Conservation (phyloP, 2,113 vertebrate species). For the Heteronetta atricapilla region DNA sequence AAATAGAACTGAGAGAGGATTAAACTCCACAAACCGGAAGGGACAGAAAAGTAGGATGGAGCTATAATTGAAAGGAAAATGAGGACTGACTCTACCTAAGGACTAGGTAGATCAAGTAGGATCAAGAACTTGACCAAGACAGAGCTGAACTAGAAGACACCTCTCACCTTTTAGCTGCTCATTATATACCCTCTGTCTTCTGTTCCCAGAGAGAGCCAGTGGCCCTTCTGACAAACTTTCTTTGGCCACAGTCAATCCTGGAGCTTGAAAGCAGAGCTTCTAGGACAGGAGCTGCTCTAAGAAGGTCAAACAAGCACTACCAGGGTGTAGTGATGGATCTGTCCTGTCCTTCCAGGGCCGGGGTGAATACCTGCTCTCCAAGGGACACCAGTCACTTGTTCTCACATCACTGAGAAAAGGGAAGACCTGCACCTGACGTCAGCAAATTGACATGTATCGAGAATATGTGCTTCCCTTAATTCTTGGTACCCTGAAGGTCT, state of each 20-base stretch:
- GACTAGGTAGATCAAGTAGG: neutral
- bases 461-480: neutral
- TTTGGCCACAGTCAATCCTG: neutral
- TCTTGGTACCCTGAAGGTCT: neutral
- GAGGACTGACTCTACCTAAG: neutral
- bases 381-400: neutral
- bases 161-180: conserved; percentile 9
- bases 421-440: neutral
- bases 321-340: neutral
- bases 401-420: neutral
- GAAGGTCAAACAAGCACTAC: neutral
- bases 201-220: neutral
- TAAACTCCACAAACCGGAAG: neutral
- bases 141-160: neutral
- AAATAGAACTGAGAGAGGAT: neutral
- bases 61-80: conserved; percentile 41
- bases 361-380: neutral
- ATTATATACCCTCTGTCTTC: neutral
- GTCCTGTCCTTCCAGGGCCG: neutral
- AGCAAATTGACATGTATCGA: neutral
- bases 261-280: neutral
- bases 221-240: neutral
- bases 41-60: neutral
- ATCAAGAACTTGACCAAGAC: neutral
- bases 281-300: neutral